Conservation (phyloP, 2,888 invertebrate genomes). For the Gastrophysa polygoni region DNA sequence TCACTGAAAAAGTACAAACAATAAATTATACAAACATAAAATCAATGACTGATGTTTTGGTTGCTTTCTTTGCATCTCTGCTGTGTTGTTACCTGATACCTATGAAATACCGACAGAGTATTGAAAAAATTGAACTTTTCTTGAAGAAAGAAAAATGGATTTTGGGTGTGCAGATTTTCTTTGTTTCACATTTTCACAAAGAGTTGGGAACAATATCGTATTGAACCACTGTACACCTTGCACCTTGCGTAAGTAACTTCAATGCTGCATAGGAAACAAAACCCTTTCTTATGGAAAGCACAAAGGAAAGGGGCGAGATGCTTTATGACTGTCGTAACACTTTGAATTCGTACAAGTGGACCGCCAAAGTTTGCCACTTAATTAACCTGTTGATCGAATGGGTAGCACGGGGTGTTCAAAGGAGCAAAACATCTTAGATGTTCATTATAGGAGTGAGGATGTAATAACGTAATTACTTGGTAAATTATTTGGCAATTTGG, state of each 20-base stretch:
- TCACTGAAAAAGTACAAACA: conserved; percentile 50
- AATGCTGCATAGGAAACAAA: conserved; percentile 12
- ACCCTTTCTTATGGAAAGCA: neutral
- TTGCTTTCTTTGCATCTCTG: no score
- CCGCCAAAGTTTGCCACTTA: conserved; percentile 17
- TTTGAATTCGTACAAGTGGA: conserved; percentile 36
- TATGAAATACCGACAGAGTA: no score
- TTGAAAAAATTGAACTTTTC: no score
- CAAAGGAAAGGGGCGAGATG: neutral
- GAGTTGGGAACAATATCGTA: neutral
- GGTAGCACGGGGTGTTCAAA: neutral
- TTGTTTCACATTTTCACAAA: no score
- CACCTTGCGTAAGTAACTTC: conserved; percentile 8
- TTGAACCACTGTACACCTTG: neutral
- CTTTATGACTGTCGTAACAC: neutral
- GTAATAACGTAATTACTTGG: conserved; percentile 10
- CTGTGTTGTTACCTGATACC: no score
- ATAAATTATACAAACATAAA: neutral
- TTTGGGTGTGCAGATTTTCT: no score
- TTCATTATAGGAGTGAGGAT: conserved; percentile 14
- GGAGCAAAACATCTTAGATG: conserved; percentile 14
- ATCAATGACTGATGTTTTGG: no score
- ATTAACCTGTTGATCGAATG: conserved; percentile 20
- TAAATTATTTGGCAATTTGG: neutral
- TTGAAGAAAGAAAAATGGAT: no score